A percentile compares a stretch with the other conserved stretches of the same genome.
Conservation (phyloP, 2,888 invertebrate genomes). For the Melinaea marsaeus region DNA sequence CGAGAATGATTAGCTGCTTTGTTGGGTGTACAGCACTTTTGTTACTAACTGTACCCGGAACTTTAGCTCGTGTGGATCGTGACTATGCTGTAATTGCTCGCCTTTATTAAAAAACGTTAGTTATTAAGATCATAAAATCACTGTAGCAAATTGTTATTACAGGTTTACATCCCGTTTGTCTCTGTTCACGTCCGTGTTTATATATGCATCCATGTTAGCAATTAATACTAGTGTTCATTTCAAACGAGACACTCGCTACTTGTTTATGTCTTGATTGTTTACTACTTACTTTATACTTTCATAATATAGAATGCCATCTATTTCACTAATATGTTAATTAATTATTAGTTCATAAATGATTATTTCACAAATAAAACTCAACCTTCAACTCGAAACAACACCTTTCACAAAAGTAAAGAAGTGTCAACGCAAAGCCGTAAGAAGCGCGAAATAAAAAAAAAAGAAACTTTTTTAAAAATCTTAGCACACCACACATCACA, state of each 20-base stretch:
- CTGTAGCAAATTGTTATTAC: constrained; percentile 25
- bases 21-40: constrained; percentile 61
- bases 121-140: constrained; percentile 38
- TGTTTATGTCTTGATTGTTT: too few species aligned
- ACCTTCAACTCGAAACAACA: neutral
- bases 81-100: constrained; percentile 43
- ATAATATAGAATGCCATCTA: too few species aligned
- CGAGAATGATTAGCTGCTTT: constrained; percentile 64
- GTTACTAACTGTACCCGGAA: constrained; percentile 50
- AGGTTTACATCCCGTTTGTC: constrained; percentile 9
- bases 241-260: too few species aligned
- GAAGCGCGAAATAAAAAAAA: constrained; percentile 22
- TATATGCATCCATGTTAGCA: neutral
- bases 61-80: constrained; percentile 44
- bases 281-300: too few species aligned
- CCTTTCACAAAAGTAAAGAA: constrained; percentile 10
- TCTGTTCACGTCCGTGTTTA: neutral
- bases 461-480: constrained; percentile 21
- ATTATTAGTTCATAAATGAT: too few species aligned
- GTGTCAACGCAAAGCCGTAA: constrained; percentile 10
- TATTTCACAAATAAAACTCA: too few species aligned
- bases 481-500: constrained; percentile 32
- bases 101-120: constrained; percentile 46
- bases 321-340: too few species aligned
- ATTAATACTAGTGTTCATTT: neutral